Evolutionary conservation across 2,888 invertebrate genomes (phyloP).

Genomic region (Charanyca ferruginea): DNA sequence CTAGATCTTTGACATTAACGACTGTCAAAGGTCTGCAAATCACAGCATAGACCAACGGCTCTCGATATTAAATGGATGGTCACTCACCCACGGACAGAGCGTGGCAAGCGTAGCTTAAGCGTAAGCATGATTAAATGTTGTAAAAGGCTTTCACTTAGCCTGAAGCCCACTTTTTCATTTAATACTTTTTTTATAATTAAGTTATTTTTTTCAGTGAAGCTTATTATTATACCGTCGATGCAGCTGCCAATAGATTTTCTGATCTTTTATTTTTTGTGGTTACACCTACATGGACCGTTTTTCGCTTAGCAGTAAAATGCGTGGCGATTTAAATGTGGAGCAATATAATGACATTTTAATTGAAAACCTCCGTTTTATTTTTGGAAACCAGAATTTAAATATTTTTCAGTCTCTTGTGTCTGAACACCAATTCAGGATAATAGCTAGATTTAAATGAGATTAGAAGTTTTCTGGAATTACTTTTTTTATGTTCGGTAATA

Average conservation of each 20-base stretch:
- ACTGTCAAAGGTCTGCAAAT: too few relatives aligned
- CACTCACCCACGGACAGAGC: too few relatives aligned
- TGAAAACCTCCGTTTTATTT: slow-evolving; percentile 41
- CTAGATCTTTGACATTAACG: too few relatives aligned
- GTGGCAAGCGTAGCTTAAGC: too few relatives aligned
- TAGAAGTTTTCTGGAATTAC: slow-evolving; percentile 13
- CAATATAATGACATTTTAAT: slow-evolving; percentile 49
- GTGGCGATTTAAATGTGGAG: slow-evolving; percentile 50
- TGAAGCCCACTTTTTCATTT: too few relatives aligned
- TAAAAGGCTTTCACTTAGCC: too few relatives aligned
- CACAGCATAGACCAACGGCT: too few relatives aligned
- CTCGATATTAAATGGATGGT: too few relatives aligned
- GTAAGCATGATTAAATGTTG: too few relatives aligned
- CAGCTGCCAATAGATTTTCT: slow-evolving; percentile 15
- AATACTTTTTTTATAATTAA: too few relatives aligned
- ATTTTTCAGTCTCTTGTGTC: slow-evolving; percentile 1
- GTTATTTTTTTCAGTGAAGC: too few relatives aligned
- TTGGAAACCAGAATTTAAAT: slow-evolving; percentile 21
- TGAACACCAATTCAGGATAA: slow-evolving; percentile 10
- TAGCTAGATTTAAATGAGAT: neutral
- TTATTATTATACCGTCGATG: neutral
- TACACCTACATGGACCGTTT: slow-evolving; percentile 10
- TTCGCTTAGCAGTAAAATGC: slow-evolving; percentile 36
- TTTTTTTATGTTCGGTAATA: slow-evolving; percentile 14
- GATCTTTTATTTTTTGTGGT: slow-evolving; percentile 9